Percentiles rank a stretch among this genome's conserved stretches.
phyloP scores from a whole-genome alignment of 2,888 invertebrate genomes.

The Nebria brevicollis region DNA sequence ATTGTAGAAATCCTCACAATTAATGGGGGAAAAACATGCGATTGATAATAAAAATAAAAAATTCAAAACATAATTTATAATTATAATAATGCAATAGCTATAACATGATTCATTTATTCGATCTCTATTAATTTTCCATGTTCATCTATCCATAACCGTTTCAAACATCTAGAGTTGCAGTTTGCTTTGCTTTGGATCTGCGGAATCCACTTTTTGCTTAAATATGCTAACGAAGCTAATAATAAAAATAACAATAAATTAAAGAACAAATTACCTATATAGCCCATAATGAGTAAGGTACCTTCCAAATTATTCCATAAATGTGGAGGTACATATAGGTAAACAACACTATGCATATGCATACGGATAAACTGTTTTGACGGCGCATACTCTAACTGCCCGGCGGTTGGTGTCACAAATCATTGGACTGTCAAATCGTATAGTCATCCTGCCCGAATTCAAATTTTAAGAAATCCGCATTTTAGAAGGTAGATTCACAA shows the following conservation, averaged over 20 bases:
- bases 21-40: conserved; percentile 84
- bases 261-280: too few relatives aligned
- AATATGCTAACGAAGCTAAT: background rate
- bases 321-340: background rate
- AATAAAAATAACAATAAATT: background rate
- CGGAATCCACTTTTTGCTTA: background rate
- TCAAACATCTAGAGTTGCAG: background rate
- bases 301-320: conserved; percentile 9
- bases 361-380: conserved; percentile 4
- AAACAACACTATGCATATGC: background rate
- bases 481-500: too few relatives aligned
- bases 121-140: conserved; percentile 17
- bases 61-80: conserved; percentile 57
- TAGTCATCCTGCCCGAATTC: too few relatives aligned
- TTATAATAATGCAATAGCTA: conserved; percentile 27
- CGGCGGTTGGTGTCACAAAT: too few relatives aligned
- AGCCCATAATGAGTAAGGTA: too few relatives aligned
- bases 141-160: background rate
- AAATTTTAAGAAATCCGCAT: too few relatives aligned
- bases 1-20: conserved; percentile 94
- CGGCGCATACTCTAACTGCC: too few relatives aligned
- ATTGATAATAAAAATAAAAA: conserved; percentile 72
- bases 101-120: conserved; percentile 28
- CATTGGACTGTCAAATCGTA: too few relatives aligned
- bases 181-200: background rate